phyloP scores from a whole-genome alignment of 2,113 vertebrate genomes.

The Ivindomyrus marchei region DNA sequence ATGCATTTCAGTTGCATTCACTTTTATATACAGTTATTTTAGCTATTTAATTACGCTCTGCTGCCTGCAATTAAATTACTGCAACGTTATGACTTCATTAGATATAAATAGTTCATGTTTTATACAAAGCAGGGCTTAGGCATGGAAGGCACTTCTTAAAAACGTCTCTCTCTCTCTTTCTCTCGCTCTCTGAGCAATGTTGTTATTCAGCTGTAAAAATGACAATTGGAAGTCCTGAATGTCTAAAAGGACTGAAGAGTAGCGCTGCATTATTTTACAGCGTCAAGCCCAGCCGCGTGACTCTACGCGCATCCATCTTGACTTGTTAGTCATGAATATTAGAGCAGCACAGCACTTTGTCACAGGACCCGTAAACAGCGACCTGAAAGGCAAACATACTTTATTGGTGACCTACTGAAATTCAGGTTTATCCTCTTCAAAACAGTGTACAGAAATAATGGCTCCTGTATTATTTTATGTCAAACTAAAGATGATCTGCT shows the following conservation, averaged over 20 bases:
- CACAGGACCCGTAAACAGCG: neutral
- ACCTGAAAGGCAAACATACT: neutral
- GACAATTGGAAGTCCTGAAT: neutral
- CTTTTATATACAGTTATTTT: neutral
- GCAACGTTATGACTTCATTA: conserved; percentile 6
- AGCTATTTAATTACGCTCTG: neutral
- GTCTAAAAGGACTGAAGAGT: neutral
- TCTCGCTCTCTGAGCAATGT: neutral
- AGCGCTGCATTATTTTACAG: neutral
- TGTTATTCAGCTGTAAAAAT: neutral
- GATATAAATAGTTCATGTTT: neutral
- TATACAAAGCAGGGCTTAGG: neutral
- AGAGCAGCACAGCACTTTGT: neutral
- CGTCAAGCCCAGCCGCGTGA: neutral
- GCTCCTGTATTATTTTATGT: neutral
- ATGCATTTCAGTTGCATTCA: neutral
- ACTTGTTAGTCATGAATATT: neutral
- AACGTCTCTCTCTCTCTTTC: neutral
- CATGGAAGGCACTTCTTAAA: neutral
- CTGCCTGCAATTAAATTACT: neutral
- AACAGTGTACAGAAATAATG: neutral
- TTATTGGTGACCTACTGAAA: neutral
- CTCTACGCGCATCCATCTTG: neutral
- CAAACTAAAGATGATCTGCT: neutral
- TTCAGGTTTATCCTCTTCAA: neutral